phyloP scores from a whole-genome alignment of 2,888 invertebrate species.

The Perizoma flavofasciatum region DNA sequence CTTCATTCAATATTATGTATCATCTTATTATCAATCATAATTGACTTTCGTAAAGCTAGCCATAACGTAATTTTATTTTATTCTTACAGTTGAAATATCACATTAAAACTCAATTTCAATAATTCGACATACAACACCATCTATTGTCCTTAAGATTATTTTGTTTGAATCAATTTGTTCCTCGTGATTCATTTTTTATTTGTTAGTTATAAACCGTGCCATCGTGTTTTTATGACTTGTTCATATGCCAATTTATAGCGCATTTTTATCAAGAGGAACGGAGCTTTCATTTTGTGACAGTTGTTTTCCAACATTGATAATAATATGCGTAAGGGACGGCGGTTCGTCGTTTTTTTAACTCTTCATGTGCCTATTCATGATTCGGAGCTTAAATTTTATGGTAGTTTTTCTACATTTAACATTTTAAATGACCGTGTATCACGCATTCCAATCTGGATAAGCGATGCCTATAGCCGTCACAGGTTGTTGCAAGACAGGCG shows the following conservation, averaged over 20 bases:
- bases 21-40: constrained; percentile 9
- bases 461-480: constrained; percentile 18
- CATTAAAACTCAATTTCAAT: background rate
- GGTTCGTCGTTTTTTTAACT: too few species aligned
- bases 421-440: constrained; percentile 4
- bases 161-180: too few species aligned
- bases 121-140: background rate
- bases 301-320: too few species aligned
- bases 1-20: background rate
- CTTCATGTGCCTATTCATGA: too few species aligned
- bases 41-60: constrained; percentile 8
- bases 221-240: background rate
- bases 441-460: constrained; percentile 30
- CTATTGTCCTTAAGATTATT: too few species aligned
- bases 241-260: too few species aligned
- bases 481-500: constrained; percentile 18
- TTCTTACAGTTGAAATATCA: constrained; percentile 15
- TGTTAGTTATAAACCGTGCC: too few species aligned
- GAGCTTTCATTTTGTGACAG: too few species aligned
- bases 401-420: too few species aligned
- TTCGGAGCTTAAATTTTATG: too few species aligned
- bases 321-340: too few species aligned
- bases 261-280: background rate
- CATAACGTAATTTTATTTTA: background rate
- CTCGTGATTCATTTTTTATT: too few species aligned